These are phyloP conservation scores for Drosophila obscura DNA, from an alignment of 1,140 invertebrate species.

Conservation along the genomic window DNA sequence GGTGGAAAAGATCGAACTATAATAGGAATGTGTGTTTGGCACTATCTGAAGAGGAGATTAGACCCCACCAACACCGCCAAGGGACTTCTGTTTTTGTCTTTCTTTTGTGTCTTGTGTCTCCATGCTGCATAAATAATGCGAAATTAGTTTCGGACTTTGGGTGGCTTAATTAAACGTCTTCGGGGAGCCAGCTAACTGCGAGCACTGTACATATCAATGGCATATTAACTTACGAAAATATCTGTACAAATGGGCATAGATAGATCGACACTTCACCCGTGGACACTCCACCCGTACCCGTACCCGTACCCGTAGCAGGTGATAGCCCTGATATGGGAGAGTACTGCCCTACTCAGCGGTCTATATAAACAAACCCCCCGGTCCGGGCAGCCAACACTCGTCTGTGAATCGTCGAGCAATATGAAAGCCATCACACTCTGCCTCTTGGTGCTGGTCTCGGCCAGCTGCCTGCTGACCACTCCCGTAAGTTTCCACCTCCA, in stretches of 20 bases:
- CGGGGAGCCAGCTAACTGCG: neutral
- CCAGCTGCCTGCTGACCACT: conserved; percentile 51
- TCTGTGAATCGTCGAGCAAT: conserved; percentile 27
- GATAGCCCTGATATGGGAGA: no score
- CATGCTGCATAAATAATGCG: conserved; percentile 35
- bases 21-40: neutral
- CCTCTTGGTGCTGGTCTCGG: conserved; percentile 46
- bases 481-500: conserved; percentile 42
- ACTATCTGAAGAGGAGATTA: conserved; percentile 9
- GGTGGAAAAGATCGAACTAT: no score
- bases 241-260: conserved; percentile 29
- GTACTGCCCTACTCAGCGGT: neutral
- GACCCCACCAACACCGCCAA: neutral
- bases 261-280: neutral
- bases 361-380: conserved; percentile 48
- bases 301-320: neutral
- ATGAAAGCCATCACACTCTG: conserved; percentile 59
- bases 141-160: conserved; percentile 34
- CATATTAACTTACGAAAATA: conserved; percentile 30
- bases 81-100: neutral
- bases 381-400: conserved; percentile 25
- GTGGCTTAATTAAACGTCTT: conserved; percentile 40
- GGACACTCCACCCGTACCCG: conserved; percentile 21
- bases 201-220: conserved; percentile 10
- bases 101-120: neutral